Evolutionary conservation across 2,113 vertebrate genomes (phyloP), one percentile per base, ranked within the genome.

Genomic region (Solea senegalensis): DNA sequence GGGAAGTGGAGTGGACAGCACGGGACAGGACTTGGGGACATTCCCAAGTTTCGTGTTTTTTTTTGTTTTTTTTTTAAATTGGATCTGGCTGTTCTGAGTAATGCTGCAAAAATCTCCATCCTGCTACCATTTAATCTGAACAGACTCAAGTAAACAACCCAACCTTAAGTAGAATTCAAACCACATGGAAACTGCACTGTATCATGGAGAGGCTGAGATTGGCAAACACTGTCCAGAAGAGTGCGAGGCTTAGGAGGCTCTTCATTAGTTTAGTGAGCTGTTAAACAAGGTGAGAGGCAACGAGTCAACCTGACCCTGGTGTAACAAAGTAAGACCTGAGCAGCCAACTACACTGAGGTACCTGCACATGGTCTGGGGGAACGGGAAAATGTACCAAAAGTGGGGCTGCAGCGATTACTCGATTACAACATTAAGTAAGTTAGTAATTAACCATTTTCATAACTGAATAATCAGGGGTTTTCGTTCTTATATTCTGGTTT

Each of bases 51-150:
- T 21, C 21, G 21, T 21, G 1, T 21, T 21, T 21, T 21, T 1
- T 21, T 21, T 21, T 21, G 1, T 21, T 21, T 21, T 21, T 21
- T 46, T 78, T 69, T 56, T 58, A 65, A 66, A 78, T 76, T 53
- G 58, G 60, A 76, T 71, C 45, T 71, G 67, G 46, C 58, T 66
- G 72, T 56, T 83, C 68, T 90, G 86, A 90, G 75, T 91, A 88
- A 90, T 62, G 62, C 39, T 73, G 73, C 52, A 87, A 89, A 84
- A 60, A 86, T 84, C 71, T 57, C 48, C 44, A 72, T 66, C 45
- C 34, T 34, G 62, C 51, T 63, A 55, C 50, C 55, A 40, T 28
- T 48, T 59, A 58, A 69, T 73, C 52, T 10, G 7, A 72, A 66
- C 48, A 26, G 50, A 69, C 11, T 8, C 14, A 74, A 80, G 69